Conservation (phyloP, 2,888 invertebrate genomes). For the Micoletzkya japonica region DNA sequence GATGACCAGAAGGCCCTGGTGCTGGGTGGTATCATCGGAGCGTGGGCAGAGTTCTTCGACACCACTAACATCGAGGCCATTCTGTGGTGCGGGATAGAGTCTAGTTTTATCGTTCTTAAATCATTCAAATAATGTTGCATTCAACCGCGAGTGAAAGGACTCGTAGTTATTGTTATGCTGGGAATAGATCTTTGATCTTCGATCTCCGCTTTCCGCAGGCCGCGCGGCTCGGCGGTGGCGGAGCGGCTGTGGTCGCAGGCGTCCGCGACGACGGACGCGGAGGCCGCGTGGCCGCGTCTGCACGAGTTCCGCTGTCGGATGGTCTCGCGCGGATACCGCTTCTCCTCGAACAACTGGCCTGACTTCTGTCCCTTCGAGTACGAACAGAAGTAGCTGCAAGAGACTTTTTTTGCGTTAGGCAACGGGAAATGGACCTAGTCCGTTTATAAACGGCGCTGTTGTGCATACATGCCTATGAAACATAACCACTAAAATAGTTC, state of each 20-base stretch:
- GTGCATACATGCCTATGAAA: too few species aligned
- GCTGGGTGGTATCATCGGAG: not conserved
- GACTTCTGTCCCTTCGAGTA: conserved; percentile 52
- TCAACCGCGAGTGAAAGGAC: too few species aligned
- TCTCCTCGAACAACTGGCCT: conserved; percentile 47
- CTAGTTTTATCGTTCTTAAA: too few species aligned
- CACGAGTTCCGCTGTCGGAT: conserved; percentile 78
- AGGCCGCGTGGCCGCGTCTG: conserved; percentile 71
- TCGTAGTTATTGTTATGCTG: too few species aligned
- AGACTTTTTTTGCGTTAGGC: too few species aligned
- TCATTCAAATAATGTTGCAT: too few species aligned
- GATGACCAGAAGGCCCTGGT: too few species aligned
- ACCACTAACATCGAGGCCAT: not conserved
- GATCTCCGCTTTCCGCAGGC: conserved; percentile 66
- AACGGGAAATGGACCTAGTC: too few species aligned
- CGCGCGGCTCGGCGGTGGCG: conserved; percentile 81
- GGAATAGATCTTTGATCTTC: not conserved
- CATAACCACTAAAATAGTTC: too few species aligned
- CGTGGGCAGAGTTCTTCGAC: not conserved
- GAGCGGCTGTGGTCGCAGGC: conserved; percentile 80
- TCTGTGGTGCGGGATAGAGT: not conserved
- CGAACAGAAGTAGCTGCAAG: too few species aligned
- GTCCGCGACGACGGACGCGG: conserved; percentile 64
- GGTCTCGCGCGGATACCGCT: conserved; percentile 71
- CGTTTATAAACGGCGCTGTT: too few species aligned